phyloP scores from a whole-genome alignment of 2,797 vertebrate genomes.

The Psittacula echo region DNA sequence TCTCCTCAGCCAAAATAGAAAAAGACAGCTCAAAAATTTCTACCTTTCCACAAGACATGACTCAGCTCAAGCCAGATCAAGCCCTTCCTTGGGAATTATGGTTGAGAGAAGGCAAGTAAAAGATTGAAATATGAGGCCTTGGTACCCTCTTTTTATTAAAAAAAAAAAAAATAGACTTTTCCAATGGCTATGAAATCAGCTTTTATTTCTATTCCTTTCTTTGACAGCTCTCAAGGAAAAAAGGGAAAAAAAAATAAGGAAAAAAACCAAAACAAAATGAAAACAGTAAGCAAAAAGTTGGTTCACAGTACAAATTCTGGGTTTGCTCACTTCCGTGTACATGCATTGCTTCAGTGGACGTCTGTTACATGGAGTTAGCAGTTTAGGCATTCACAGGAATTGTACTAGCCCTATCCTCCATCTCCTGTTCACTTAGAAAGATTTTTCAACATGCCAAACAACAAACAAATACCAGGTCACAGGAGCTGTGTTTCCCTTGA shows the following conservation, averaged over 20 bases:
- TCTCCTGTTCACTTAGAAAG: neutral
- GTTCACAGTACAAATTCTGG: neutral
- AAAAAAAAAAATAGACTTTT: neutral
- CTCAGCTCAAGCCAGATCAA: neutral
- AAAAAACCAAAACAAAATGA: too few species aligned
- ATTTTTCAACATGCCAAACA: neutral
- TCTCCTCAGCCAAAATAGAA: neutral
- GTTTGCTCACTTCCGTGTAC: neutral
- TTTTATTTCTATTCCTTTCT: neutral
- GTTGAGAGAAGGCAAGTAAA: neutral
- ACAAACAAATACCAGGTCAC: neutral
- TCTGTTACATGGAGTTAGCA: neutral
- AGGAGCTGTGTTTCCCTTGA: neutral
- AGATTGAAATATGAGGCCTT: accelerated
- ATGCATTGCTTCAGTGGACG: neutral
- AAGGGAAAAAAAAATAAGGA: neutral
- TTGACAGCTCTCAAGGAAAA: neutral
- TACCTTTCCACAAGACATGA: neutral
- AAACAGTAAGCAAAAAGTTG: neutral
- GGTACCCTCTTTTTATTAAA: neutral
- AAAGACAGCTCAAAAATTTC: neutral
- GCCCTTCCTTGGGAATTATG: neutral
- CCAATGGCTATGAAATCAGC: neutral
- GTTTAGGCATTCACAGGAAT: neutral
- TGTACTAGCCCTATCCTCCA: neutral